Evolutionary conservation across 1,140 invertebrate genomes (phyloP).

Genomic region (Drosophila nigrodunni): DNA sequence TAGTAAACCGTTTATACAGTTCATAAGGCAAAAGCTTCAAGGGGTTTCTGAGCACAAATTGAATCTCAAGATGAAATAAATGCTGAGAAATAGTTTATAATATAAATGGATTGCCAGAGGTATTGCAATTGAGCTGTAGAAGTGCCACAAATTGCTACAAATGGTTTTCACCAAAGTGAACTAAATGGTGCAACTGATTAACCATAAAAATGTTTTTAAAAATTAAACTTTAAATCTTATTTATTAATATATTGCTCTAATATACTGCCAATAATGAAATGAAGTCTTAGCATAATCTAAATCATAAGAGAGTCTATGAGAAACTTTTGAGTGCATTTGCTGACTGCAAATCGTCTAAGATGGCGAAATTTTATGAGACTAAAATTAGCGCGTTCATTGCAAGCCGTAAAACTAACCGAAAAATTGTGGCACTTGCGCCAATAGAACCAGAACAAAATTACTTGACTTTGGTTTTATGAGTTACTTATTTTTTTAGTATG

Average conservation of each 20-base stretch:
- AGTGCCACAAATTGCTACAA: no score
- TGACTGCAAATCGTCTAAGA: neutral
- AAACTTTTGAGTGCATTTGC: neutral
- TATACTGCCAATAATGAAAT: neutral
- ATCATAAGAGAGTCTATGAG: neutral
- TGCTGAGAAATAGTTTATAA: neutral
- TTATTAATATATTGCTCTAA: neutral
- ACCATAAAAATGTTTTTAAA: no score
- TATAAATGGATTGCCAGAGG: neutral
- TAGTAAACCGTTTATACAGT: slow-evolving; percentile 18
- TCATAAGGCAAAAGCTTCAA: neutral
- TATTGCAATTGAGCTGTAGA: neutral
- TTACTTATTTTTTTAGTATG: slow-evolving; percentile 1
- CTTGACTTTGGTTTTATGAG: slow-evolving; percentile 39
- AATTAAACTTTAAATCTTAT: no score
- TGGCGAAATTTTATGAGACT: slow-evolving; percentile 13
- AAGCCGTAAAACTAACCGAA: slow-evolving; percentile 22
- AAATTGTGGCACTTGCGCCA: slow-evolving; percentile 11
- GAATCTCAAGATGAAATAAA: slow-evolving; percentile 4
- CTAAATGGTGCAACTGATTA: no score
- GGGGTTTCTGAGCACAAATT: neutral
- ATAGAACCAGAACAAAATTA: neutral
- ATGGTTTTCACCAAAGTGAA: no score
- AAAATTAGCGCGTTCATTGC: slow-evolving; percentile 34
- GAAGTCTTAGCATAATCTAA: neutral